A percentile compares a stretch with the other conserved stretches of the same genome.
These are phyloP conservation scores for Prunella strophiata DNA, from an alignment of 2,797 vertebrate species.

Conservation along the genomic window DNA sequence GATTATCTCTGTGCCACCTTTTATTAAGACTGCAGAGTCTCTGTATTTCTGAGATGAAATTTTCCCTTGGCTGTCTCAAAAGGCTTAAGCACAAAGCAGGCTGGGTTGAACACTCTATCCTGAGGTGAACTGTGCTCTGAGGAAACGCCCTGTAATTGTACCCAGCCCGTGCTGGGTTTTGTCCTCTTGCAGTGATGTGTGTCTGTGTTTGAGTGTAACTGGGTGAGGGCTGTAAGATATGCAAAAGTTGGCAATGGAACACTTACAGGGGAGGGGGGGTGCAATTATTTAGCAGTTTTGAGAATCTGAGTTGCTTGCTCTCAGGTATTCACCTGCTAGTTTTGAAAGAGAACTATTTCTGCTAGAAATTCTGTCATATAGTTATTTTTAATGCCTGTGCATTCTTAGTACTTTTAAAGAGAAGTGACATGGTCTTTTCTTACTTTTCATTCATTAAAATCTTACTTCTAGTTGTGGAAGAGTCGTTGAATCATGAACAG, in stretches of 20 bases:
- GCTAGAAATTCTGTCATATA: background rate
- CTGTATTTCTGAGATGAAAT: background rate
- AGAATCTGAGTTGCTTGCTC: background rate
- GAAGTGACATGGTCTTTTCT: background rate
- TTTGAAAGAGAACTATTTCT: background rate
- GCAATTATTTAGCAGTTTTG: background rate
- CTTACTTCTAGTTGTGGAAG: background rate
- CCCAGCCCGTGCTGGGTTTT: background rate
- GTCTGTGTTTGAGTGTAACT: background rate
- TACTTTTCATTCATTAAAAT: background rate
- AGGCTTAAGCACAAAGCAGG: background rate
- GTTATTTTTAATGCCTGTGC: background rate
- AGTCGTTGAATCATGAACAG: background rate
- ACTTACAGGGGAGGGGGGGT: accelerated
- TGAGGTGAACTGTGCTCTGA: background rate
- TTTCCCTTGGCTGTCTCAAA: background rate
- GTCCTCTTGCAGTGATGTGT: background rate
- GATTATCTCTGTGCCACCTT: background rate
- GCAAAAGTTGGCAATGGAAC: background rate
- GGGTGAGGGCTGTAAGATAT: background rate
- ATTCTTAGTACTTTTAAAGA: background rate
- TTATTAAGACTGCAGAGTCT: background rate
- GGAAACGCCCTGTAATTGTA: background rate
- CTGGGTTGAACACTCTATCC: background rate
- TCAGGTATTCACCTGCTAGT: background rate